Evolutionary conservation across 2,113 vertebrate species (phyloP), one percentile per base, ranked within the genome.

Genomic region (Sciurus niger): DNA sequence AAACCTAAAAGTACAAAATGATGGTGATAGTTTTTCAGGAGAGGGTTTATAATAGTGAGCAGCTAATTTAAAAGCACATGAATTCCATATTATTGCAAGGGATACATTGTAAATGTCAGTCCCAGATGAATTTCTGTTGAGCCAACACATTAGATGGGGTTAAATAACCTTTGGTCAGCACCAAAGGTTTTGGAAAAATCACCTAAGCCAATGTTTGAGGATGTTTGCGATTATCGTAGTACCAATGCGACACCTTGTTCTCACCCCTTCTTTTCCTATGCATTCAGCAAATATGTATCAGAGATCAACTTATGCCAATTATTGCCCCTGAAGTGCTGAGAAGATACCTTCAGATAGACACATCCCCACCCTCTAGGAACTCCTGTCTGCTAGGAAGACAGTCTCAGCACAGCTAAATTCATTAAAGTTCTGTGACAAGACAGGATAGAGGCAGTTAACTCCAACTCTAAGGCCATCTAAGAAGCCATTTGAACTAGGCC

Each of bases 41-140:
- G 67, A 83, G 7, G 28, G 28, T 89, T 84, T 63, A 53, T 63
- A 72, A 46, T 34, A 34, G 65, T 30, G 37, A 95, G 65, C n/a
- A 84, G 46, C 46, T 86, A 82, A 93, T 43, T 80, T 60, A 60
- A 92, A 96, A 83, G 40, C 22, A 78, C 89, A 73, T 72, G 60
- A 84, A 90, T 85, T 94, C 63, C 77, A 72, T 85, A 65, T 84
- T 72, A 80, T 72, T 79, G 76, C 48, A 86, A 58, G n/a, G 10
- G 17, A 76, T 84, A 48, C 72, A 55, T 89, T 94, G 89, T 63
- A 53, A 95, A 78, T 85, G 51, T 72, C 48, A 58, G 65, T 55
- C 70, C 80, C 76, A 89, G 76, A 63, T 70, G 18, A 10, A 89
- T 51, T 85, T 80, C 82, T 67, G 67, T 40, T 79, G 76, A 68